These are phyloP conservation scores for Montipora capitata DNA, from an alignment of 92 coral and sea anemone genomes.

Conservation along the genomic window DNA sequence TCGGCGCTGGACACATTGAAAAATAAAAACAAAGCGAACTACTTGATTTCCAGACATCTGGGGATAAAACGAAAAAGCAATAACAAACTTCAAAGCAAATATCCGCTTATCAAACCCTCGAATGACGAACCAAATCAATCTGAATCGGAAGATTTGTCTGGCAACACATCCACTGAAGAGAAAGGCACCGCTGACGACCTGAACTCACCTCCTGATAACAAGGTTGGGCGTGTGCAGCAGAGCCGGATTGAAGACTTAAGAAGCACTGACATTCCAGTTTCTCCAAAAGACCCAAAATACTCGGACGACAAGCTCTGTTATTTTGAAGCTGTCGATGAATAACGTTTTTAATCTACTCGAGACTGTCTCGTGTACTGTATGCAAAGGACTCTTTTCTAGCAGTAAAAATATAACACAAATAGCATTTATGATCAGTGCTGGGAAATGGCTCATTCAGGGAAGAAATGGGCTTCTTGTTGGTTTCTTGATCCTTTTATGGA, in stretches of 20 bases:
- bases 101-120: conserved; percentile 8
- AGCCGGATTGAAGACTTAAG: no score
- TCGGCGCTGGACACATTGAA: not conserved
- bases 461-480: no score
- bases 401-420: no score
- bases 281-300: not conserved
- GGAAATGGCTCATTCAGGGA: no score
- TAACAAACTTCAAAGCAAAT: conserved; percentile 10
- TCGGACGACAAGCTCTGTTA: conserved; percentile 12
- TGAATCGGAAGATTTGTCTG: not conserved
- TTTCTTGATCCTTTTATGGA: no score
- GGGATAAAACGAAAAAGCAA: conserved; percentile 26
- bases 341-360: not conserved
- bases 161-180: not conserved
- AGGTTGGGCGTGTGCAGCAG: not conserved
- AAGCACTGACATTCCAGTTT: not conserved
- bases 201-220: not conserved
- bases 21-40: not conserved
- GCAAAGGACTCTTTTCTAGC: no score
- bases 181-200: not conserved
- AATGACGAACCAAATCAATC: not conserved
- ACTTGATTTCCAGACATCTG: conserved; percentile 15
- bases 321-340: conserved; percentile 7
- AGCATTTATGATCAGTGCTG: no score
- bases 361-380: no score